Percentiles rank a stretch among this genome's conserved stretches.
Conservation (phyloP, 2,888 invertebrate species). For the Epinotia brunnichana region DNA sequence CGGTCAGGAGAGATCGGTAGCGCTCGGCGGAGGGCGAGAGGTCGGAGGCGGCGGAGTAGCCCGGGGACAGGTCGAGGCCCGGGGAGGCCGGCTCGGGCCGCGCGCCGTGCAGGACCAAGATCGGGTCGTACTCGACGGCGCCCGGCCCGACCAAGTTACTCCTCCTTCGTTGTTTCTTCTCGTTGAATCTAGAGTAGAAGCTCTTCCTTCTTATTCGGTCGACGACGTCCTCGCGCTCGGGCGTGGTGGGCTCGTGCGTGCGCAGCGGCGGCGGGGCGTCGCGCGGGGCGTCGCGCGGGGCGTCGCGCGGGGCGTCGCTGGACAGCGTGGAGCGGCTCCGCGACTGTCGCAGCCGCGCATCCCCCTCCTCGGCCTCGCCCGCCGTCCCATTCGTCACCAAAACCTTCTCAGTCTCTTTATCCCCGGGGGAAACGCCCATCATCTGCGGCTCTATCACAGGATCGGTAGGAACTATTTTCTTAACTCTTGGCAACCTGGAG, state of each 20-base stretch:
- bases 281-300: slow-evolving; percentile 32
- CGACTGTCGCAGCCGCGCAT: slow-evolving; percentile 68
- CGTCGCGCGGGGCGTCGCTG: slow-evolving; percentile 74
- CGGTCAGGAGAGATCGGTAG: slow-evolving; percentile 71
- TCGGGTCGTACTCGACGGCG: slow-evolving; percentile 83
- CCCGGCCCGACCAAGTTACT: slow-evolving; percentile 86
- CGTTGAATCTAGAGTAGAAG: slow-evolving; percentile 94
- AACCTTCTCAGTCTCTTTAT: slow-evolving; percentile 69
- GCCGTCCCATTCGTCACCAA: slow-evolving; percentile 63
- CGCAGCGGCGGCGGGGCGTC: slow-evolving; percentile 66
- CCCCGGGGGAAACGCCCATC: slow-evolving; percentile 66
- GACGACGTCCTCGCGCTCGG: slow-evolving; percentile 88
- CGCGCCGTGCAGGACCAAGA: slow-evolving; percentile 74
- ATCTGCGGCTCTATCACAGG: slow-evolving; percentile 82
- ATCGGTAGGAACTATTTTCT: slow-evolving; percentile 83
- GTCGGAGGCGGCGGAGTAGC: slow-evolving; percentile 71
- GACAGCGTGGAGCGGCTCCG: slow-evolving; percentile 75
- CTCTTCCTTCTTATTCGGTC: slow-evolving; percentile 95
- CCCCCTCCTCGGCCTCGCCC: slow-evolving; percentile 56
- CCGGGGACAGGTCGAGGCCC: slow-evolving; percentile 73
- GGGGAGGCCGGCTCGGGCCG: slow-evolving; percentile 72
- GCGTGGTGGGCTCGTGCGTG: slow-evolving; percentile 75
- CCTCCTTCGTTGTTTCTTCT: slow-evolving; percentile 89
- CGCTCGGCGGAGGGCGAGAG: slow-evolving; percentile 76
- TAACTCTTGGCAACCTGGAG: slow-evolving; percentile 83